phyloP scores from a whole-genome alignment of 2,113 vertebrate species.

The Hemicordylus capensis region DNA sequence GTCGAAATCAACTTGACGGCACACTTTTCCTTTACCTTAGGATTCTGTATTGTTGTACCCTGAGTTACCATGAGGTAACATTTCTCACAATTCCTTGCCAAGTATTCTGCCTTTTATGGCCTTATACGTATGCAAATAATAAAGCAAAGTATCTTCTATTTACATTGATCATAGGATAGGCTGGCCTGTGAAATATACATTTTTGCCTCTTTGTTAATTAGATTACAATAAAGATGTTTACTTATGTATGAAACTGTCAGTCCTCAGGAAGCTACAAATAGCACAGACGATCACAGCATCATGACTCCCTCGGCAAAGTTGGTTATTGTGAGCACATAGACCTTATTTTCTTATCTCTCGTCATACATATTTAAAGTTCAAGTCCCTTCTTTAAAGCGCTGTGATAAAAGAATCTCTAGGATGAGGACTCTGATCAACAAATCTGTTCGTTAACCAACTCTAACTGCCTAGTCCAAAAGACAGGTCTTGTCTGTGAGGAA shows the following conservation, averaged over 20 bases:
- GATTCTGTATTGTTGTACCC: not conserved
- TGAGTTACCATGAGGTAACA: not conserved
- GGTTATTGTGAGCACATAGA: not conserved
- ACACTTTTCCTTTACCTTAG: too few species aligned
- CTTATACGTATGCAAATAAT: not conserved
- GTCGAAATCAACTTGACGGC: too few species aligned
- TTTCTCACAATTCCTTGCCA: not conserved
- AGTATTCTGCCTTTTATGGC: not conserved
- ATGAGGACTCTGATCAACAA: not conserved
- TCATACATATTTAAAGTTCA: not conserved
- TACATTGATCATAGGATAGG: not conserved
- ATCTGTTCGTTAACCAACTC: not conserved
- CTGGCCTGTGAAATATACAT: not conserved
- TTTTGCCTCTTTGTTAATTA: not conserved
- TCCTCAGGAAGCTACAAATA: not conserved
- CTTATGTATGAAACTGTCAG: not conserved
- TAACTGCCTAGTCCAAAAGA: not conserved
- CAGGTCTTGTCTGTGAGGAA: not conserved
- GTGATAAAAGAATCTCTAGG: not conserved
- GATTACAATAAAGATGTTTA: not conserved
- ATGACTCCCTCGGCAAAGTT: not conserved
- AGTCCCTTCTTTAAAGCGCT: not conserved
- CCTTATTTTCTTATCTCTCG: not conserved
- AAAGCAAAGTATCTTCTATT: not conserved
- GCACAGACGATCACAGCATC: rapidly evolving